Conservation (phyloP, 2,888 invertebrate genomes). For the Acholoe squamosa region DNA sequence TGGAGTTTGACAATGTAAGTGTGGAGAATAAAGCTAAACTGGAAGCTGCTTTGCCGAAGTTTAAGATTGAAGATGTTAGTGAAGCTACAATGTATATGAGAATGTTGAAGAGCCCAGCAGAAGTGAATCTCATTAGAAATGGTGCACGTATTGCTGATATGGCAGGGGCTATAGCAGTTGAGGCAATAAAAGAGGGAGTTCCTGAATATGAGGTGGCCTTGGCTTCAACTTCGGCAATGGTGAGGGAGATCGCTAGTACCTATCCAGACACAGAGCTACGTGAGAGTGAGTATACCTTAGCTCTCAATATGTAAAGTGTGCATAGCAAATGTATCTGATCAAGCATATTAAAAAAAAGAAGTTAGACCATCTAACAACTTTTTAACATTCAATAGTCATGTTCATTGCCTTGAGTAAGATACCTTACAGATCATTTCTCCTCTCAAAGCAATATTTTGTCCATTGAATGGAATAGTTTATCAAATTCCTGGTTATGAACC, state of each 20-base stretch:
- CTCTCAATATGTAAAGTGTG: too few species aligned
- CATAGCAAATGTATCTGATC: too few species aligned
- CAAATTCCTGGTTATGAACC: too few species aligned
- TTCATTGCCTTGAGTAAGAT: too few species aligned
- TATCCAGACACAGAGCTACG: conserved; percentile 63
- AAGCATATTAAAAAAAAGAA: too few species aligned
- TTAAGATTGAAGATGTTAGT: conserved; percentile 63
- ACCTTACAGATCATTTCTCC: too few species aligned
- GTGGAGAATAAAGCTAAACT: conserved; percentile 64
- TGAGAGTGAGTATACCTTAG: conserved; percentile 69
- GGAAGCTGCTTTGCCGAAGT: conserved; percentile 25
- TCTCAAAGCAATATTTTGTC: too few species aligned
- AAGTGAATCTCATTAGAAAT: conserved; percentile 62
- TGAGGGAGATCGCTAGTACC: conserved; percentile 65
- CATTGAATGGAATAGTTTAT: too few species aligned
- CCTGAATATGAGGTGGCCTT: conserved; percentile 69
- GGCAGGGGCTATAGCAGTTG: conserved; percentile 65
- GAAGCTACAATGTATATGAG: conserved; percentile 65
- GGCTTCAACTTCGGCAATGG: conserved; percentile 62
- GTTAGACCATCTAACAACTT: too few species aligned
- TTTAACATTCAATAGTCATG: background rate
- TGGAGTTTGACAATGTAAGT: conserved; percentile 68
- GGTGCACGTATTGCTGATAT: conserved; percentile 67
- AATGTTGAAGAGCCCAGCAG: conserved; percentile 64
- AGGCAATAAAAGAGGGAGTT: conserved; percentile 64